Percentiles rank a stretch among this genome's conserved stretches.
phyloP scores from a whole-genome alignment of 1,140 invertebrate genomes.

The Hormaphis cornu region DNA sequence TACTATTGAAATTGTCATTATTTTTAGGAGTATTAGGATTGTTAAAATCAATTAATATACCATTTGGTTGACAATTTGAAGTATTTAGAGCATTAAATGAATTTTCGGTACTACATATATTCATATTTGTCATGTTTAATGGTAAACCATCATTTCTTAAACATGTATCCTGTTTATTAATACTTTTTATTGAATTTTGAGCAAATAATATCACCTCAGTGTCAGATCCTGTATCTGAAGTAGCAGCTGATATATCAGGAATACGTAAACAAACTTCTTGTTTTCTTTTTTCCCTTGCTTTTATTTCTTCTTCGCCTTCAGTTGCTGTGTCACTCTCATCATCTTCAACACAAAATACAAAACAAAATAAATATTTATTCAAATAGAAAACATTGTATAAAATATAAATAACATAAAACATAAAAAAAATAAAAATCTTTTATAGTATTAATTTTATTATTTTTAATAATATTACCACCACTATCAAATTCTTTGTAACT shows the following conservation, averaged over 20 bases:
- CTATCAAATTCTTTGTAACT: slow-evolving; percentile 54
- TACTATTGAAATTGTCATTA: not conserved
- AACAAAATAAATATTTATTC: slow-evolving; percentile 10
- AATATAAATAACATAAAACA: not conserved
- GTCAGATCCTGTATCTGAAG: slow-evolving; percentile 61
- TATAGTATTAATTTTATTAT: not conserved
- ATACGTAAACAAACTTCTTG: slow-evolving; percentile 59
- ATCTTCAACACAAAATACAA: slow-evolving; percentile 45
- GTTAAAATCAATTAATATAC: too few relatives aligned
- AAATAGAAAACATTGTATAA: slow-evolving; percentile 37
- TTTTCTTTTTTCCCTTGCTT: slow-evolving; percentile 54
- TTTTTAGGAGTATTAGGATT: not conserved
- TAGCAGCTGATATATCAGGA: slow-evolving; percentile 46
- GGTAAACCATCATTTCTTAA: not conserved
- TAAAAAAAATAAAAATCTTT: not conserved
- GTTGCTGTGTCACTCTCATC: slow-evolving; percentile 62
- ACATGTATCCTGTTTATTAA: not conserved
- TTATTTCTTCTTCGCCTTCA: slow-evolving; percentile 60
- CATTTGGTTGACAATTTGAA: not conserved
- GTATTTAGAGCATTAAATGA: not conserved
- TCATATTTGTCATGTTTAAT: not conserved
- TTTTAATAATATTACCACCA: slow-evolving; percentile 45
- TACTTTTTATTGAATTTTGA: not conserved
- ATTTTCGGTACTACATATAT: not conserved
- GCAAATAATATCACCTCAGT: slow-evolving; percentile 54